These are phyloP conservation scores for Drosophila paranaensis DNA, from an alignment of 2,888 invertebrate genomes.

Conservation along the genomic window DNA sequence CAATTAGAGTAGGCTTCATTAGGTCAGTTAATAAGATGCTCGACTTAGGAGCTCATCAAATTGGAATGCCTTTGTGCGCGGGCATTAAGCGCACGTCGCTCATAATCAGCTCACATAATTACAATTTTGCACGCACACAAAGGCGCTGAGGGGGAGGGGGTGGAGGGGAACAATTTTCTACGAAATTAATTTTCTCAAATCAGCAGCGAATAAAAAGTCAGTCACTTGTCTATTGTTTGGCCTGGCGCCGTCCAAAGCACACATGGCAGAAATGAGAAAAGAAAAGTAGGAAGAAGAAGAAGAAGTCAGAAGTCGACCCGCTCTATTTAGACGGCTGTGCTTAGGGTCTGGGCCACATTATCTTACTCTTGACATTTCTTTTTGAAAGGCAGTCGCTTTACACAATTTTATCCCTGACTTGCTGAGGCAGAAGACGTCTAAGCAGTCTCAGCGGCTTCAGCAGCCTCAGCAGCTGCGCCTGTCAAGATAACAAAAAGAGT, in stretches of 20 bases:
- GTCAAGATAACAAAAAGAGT: conserved; percentile 73
- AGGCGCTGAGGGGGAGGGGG: too few relatives aligned
- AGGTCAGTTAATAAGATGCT: conserved; percentile 4
- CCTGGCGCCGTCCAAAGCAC: conserved; percentile 51
- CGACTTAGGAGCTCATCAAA: neutral
- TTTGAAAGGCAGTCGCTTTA: conserved; percentile 53
- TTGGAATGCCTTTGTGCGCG: conserved; percentile 4
- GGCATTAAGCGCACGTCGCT: neutral
- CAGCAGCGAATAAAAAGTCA: conserved; percentile 65
- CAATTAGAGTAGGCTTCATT: neutral
- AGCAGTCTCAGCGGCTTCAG: conserved; percentile 45
- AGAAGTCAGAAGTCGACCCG: neutral
- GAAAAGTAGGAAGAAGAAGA: neutral
- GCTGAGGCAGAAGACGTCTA: conserved; percentile 32
- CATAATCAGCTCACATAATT: conserved; percentile 21
- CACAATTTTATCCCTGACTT: conserved; percentile 34
- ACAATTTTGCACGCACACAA: conserved; percentile 12
- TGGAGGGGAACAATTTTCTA: conserved; percentile 57
- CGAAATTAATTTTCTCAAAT: conserved; percentile 75
- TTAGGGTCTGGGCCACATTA: conserved; percentile 69
- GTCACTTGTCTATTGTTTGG: conserved; percentile 66
- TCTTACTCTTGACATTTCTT: conserved; percentile 67
- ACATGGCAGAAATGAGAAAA: conserved; percentile 31
- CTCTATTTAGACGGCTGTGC: conserved; percentile 39
- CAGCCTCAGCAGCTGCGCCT: conserved; percentile 62